A percentile compares a stretch with the other conserved stretches of the same genome.
Conservation (phyloP, 2,797 vertebrate species). For the Centroberyx gerrardi region DNA sequence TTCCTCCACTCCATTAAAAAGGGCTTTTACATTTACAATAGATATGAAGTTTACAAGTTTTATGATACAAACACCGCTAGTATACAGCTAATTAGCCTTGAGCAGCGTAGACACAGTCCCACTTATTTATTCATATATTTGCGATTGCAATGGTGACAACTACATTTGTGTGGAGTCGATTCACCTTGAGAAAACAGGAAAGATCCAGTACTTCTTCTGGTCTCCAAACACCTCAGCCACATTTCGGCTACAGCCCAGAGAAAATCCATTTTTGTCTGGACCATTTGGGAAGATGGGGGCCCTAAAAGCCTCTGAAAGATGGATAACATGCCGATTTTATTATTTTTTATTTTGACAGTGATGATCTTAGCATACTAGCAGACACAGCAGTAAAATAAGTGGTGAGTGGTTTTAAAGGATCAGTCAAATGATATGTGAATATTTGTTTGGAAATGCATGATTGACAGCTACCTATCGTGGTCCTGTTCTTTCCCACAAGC, state of each 20-base stretch:
- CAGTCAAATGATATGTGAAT: not conserved
- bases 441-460: not conserved
- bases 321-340: not conserved
- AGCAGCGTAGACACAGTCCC: not conserved
- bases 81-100: not conserved
- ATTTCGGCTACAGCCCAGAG: conserved; percentile 93
- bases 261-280: conserved; percentile 95
- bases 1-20: not conserved
- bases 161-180: conserved; percentile 1
- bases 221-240: conserved; percentile 93
- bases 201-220: conserved; percentile 91
- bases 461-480: conserved; percentile 93
- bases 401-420: not conserved
- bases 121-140: not conserved
- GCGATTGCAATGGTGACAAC: not conserved
- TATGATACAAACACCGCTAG: not conserved
- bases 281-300: conserved; percentile 93
- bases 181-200: conserved; percentile 95
- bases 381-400: not conserved
- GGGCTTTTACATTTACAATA: not conserved
- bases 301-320: conserved; percentile 92
- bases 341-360: not conserved
- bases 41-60: not conserved
- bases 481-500: conserved; percentile 96
- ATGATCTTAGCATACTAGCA: not conserved